Conservation (phyloP, 2,797 vertebrate genomes). For the Naso thynnoides region DNA sequence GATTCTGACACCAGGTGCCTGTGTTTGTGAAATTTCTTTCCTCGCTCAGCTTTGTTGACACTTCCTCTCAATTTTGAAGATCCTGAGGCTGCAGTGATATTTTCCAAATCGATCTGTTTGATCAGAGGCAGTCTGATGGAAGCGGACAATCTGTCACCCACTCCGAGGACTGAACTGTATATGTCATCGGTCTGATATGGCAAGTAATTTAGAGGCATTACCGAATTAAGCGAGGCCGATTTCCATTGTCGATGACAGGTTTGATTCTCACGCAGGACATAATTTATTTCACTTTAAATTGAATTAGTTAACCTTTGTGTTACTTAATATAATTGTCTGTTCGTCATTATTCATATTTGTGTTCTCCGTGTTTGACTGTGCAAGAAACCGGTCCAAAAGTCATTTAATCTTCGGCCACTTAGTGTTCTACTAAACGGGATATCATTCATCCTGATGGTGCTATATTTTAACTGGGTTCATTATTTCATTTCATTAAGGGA, state of each 20-base stretch:
- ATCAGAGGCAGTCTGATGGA: constrained; percentile 71
- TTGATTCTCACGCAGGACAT: constrained; percentile 38
- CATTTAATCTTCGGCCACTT: constrained; percentile 76
- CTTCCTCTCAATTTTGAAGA: constrained; percentile 70
- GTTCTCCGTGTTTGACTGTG: constrained; percentile 58
- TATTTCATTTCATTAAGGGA: constrained; percentile 74
- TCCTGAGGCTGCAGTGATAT: constrained; percentile 65
- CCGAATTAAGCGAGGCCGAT: constrained; percentile 64
- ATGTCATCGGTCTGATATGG: constrained; percentile 45
- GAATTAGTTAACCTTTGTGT: constrained; percentile 79
- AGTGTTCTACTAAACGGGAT: constrained; percentile 68
- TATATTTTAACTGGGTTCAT: constrained; percentile 67
- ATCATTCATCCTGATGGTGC: constrained; percentile 68
- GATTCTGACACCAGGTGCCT: constrained; percentile 60
- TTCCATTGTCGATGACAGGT: constrained; percentile 63
- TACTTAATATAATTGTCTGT: constrained; percentile 79
- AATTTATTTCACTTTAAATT: constrained; percentile 75
- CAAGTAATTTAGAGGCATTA: constrained; percentile 64
- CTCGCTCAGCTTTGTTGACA: constrained; percentile 70
- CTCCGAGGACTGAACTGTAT: constrained; percentile 12
- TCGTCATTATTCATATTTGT: constrained; percentile 77
- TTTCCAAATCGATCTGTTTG: constrained; percentile 79
- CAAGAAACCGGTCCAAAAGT: constrained; percentile 66
- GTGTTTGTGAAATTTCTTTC: constrained; percentile 69
- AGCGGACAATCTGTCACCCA: constrained; percentile 66